phyloP scores from a whole-genome alignment of 1,140 invertebrate genomes.

The Saxidomus purpurata region DNA sequence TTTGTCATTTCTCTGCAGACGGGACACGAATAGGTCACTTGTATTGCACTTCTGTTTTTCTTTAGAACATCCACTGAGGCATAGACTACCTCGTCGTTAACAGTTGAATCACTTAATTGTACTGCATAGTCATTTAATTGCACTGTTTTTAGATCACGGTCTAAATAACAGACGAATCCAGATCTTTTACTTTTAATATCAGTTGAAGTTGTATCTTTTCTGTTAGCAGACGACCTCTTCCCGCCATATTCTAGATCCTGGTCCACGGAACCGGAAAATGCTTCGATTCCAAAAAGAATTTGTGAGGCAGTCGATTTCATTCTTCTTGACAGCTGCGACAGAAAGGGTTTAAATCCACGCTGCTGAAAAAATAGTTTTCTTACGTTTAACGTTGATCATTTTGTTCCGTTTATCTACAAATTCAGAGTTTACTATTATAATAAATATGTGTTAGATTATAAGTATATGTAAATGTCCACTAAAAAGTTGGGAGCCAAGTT shows the following conservation, averaged over 20 bases:
- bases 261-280: constrained; percentile 36
- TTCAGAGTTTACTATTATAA: no score
- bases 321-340: neutral
- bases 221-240: no score
- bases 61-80: neutral
- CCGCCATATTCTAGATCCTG: constrained; percentile 10
- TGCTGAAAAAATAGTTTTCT: constrained; percentile 1
- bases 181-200: neutral
- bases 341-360: constrained; percentile 9
- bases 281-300: constrained; percentile 36
- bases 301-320: constrained; percentile 49
- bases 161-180: constrained; percentile 21
- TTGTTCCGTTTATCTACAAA: no score
- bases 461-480: no score
- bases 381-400: no score
- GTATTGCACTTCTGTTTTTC: neutral
- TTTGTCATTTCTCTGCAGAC: neutral
- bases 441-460: no score
- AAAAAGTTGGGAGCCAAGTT: no score
- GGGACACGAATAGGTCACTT: neutral
- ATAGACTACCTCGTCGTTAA: neutral
- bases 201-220: neutral
- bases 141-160: neutral
- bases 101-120: neutral
- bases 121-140: neutral